Evolutionary conservation across 2,797 vertebrate genomes (phyloP), one percentile per base, ranked within the genome.

Genomic region (Phoebastria nigripes): DNA sequence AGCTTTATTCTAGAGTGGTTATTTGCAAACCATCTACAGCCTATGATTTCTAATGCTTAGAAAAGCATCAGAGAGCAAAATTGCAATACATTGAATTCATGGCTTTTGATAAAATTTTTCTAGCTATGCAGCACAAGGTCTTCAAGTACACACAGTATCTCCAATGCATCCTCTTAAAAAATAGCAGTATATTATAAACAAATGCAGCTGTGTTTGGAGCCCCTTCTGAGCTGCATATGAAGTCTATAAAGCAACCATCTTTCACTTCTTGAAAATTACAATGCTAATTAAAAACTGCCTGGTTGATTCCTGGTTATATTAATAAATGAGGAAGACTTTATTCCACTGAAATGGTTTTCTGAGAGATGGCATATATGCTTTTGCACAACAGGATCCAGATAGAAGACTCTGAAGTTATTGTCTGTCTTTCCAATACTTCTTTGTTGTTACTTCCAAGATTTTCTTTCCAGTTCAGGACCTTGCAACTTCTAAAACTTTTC

Each of bases 31-130:
- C 97, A 96, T 97, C 93, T 79, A 95, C 95, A 93, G 88, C n/a
- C n/a, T 89, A 19, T 95, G 94, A 97, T 83, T 95, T 89, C 70
- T 82, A 91, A 95, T 94, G 72, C 67, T 73, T 61, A 96, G 97
- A 96, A 98, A 97, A 97, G 86, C 95, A 96, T 96, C 95, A 95
- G 97, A 98, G 97, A 97, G 88, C 82, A 96, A 95, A 97, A 97
- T 92, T 97, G 97, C 96, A 98, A 97, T 98, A 98, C 96, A 97
- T 44, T 93, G 97, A 98, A 98, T 92, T 98, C 97, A 98, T 96
- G 97, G 98, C 97, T 98, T 98, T 97, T 97, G 96, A 95, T 93
- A 98, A 97, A 97, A 90, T 93, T 97, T 87, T 94, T 97, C 97
- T 94, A 96, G 71, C 73, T 94, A 42, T 85, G 78, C 61, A 72